Evolutionary conservation across 2,888 invertebrate species (phyloP).

Genomic region (Cheilosia pagana): DNA sequence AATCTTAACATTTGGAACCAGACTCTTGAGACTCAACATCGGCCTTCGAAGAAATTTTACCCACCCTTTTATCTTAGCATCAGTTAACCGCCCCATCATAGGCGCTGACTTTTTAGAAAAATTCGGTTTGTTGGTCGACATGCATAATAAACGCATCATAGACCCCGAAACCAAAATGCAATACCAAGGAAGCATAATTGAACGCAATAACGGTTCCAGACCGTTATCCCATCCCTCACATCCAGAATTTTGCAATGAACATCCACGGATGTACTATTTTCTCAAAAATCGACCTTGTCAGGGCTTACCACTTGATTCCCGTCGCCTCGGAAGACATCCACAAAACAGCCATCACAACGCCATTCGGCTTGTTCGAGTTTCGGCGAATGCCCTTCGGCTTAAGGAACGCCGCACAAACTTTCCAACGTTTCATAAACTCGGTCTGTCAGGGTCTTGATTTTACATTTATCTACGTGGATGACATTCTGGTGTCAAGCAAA

Average conservation of each 20-base stretch:
- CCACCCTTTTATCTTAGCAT: background rate
- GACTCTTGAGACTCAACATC: conserved; percentile 2
- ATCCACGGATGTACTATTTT: conserved; percentile 11
- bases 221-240: conserved; percentile 17
- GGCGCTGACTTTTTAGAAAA: no score
- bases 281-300: conserved; percentile 25
- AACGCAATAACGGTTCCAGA: conserved; percentile 7
- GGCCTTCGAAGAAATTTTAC: conserved; percentile 7
- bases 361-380: conserved; percentile 20
- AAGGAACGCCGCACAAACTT: conserved; percentile 25
- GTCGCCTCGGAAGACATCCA: conserved; percentile 4
- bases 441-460: conserved; percentile 8
- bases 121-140: no score
- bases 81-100: background rate
- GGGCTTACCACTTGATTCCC: conserved; percentile 19
- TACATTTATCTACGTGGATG: conserved; percentile 31
- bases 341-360: conserved; percentile 28
- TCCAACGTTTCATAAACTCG: conserved; percentile 34
- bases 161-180: background rate
- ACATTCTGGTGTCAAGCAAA: conserved; percentile 20
- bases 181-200: background rate
- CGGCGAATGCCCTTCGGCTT: conserved; percentile 27
- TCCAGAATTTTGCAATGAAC: conserved; percentile 15
- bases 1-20: conserved; percentile 14
- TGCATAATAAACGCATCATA: no score